These are phyloP conservation scores for Apamea anceps DNA, from an alignment of 2,888 invertebrate genomes.

Conservation along the genomic window DNA sequence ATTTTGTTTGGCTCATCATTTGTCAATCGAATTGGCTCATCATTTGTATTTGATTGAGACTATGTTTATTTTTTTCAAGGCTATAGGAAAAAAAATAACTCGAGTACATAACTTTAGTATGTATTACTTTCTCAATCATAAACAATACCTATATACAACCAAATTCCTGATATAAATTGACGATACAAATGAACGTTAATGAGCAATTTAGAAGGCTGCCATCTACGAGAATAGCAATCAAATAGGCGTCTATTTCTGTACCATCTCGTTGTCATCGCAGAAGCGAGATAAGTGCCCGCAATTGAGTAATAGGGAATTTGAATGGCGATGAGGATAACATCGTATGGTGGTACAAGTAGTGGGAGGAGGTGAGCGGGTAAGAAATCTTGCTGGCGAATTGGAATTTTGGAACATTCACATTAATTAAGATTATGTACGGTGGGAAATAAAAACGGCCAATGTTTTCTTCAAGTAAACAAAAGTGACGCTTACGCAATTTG, in stretches of 20 bases:
- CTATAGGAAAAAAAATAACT: background rate
- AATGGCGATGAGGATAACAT: conserved; percentile 78
- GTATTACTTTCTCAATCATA: background rate
- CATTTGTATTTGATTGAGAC: background rate
- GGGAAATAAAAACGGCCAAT: background rate
- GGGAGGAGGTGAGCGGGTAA: conserved; percentile 16
- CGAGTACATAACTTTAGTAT: background rate
- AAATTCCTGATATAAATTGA: conserved; percentile 54
- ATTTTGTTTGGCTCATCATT: background rate
- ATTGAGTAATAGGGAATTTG: conserved; percentile 88
- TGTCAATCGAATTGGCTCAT: background rate
- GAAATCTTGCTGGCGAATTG: background rate
- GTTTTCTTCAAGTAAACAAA: background rate
- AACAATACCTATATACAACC: conserved; percentile 2
- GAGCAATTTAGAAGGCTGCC: conserved; percentile 56
- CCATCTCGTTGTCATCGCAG: conserved; percentile 80
- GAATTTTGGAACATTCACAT: background rate
- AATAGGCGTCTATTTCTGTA: conserved; percentile 78
- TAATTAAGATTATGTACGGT: background rate
- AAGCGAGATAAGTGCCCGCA: conserved; percentile 83
- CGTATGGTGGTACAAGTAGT: conserved; percentile 71
- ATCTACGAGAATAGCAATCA: conserved; percentile 57
- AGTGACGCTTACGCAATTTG: background rate
- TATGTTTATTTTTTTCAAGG: background rate
- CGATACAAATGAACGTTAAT: conserved; percentile 56